These are phyloP conservation scores for Schrankia costaestrigalis DNA, from an alignment of 2,888 invertebrate species.

Conservation along the genomic window DNA sequence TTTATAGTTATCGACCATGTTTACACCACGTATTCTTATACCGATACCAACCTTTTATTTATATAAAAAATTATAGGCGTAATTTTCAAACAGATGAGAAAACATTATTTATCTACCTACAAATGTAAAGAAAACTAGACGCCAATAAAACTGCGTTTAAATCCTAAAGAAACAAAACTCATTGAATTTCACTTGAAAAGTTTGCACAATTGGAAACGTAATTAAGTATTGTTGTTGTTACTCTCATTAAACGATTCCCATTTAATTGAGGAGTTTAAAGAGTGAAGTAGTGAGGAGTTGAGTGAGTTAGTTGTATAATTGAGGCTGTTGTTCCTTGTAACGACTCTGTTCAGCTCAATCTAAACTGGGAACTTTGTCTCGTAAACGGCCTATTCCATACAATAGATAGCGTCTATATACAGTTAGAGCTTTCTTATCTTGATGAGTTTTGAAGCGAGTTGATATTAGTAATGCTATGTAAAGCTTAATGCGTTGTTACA, in stretches of 20 bases:
- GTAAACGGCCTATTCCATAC: conserved; percentile 26
- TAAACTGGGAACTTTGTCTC: conserved; percentile 32
- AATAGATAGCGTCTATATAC: conserved; percentile 24
- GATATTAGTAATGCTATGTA: background rate
- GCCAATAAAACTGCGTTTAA: conserved; percentile 25
- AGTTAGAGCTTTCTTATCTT: conserved; percentile 8
- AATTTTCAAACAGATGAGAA: too few species aligned
- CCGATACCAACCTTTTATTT: too few species aligned
- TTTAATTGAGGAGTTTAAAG: conserved; percentile 63
- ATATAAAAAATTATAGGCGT: too few species aligned
- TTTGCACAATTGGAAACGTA: conserved; percentile 49
- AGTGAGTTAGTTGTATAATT: conserved; percentile 52
- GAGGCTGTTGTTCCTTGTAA: conserved; percentile 36
- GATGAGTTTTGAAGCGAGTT: too few species aligned
- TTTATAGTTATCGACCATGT: too few species aligned
- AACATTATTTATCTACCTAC: too few species aligned
- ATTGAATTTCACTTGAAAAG: conserved; percentile 47
- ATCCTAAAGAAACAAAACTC: conserved; percentile 36
- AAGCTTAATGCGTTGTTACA: background rate
- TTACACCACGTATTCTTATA: too few species aligned
- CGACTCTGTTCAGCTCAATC: conserved; percentile 46
- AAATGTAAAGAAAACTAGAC: conserved; percentile 17
- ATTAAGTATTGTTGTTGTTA: conserved; percentile 68
- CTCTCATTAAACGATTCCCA: conserved; percentile 54
- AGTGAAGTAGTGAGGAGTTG: conserved; percentile 33